Percentiles rank a stretch among this genome's conserved stretches.
These are phyloP conservation scores for Macrosteles quadrilineatus DNA, from an alignment of 1,140 invertebrate species.

Conservation along the genomic window DNA sequence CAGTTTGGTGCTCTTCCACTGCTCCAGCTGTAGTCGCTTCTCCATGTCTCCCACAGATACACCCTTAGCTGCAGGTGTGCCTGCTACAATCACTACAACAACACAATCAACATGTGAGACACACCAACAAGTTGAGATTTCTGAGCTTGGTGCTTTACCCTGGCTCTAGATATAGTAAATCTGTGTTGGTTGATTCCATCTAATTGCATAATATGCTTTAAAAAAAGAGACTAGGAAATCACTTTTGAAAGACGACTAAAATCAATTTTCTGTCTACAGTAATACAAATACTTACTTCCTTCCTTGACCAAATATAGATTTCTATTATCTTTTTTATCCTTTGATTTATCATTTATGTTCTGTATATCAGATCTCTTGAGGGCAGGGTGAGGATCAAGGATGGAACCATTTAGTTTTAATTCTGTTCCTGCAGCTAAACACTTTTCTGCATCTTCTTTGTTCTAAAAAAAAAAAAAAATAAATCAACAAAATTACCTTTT, in stretches of 20 bases:
- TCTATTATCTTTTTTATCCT: slow-evolving; percentile 75
- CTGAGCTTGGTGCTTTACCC: slow-evolving; percentile 85
- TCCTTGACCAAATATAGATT: slow-evolving; percentile 91
- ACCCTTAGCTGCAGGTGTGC: slow-evolving; percentile 77
- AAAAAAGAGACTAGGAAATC: too few relatives aligned
- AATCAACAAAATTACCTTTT: too few relatives aligned
- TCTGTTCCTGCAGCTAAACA: slow-evolving; percentile 65
- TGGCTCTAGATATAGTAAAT: slow-evolving; percentile 75
- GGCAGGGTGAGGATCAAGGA: slow-evolving; percentile 71
- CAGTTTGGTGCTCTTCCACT: slow-evolving; percentile 85
- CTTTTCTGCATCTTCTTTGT: slow-evolving; percentile 71
- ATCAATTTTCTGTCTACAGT: too few relatives aligned
- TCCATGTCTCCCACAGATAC: slow-evolving; percentile 82
- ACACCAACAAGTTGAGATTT: too few relatives aligned
- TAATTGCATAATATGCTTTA: too few relatives aligned
- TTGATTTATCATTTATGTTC: slow-evolving; percentile 55
- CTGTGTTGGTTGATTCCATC: too few relatives aligned
- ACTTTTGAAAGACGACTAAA: too few relatives aligned
- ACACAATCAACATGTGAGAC: slow-evolving; percentile 20
- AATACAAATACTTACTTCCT: slow-evolving; percentile 77
- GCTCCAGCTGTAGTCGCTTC: slow-evolving; percentile 77
- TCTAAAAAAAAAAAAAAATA: slow-evolving; percentile 50
- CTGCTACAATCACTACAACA: slow-evolving; percentile 74
- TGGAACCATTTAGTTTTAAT: slow-evolving; percentile 65
- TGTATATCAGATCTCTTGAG: slow-evolving; percentile 68